phyloP scores from a whole-genome alignment of 30 jellyfish, hydroid and myxozoan genomes.

The Aurelia aurita complex sp. Pacific region DNA sequence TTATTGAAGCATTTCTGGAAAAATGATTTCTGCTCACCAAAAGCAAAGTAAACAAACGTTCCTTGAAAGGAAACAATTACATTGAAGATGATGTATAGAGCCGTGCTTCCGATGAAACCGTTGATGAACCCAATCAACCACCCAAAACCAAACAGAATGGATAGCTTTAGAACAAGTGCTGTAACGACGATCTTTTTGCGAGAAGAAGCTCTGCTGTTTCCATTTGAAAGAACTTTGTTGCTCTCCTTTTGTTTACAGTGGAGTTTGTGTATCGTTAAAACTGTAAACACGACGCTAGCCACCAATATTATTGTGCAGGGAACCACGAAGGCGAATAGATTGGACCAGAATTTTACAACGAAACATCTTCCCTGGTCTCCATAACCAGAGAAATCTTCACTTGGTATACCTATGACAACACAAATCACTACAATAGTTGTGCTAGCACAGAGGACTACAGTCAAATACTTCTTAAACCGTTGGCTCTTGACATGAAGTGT shows the following conservation, averaged over 20 bases:
- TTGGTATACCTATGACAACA: not conserved
- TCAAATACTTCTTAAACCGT: not conserved
- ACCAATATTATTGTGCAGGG: not conserved
- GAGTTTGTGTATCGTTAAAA: constrained; percentile 2
- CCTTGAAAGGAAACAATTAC: constrained; percentile 23
- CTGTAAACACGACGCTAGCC: not conserved
- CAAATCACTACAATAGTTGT: not conserved
- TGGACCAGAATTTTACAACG: constrained; percentile 18
- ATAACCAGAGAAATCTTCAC: not conserved
- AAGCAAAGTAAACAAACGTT: constrained; percentile 15
- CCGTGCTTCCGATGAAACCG: constrained; percentile 9
- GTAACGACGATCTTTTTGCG: constrained; percentile 6
- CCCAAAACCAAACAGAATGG: constrained; percentile 23
- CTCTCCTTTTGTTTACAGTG: not conserved
- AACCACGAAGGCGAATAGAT: constrained; percentile 15
- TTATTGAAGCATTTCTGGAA: not conserved
- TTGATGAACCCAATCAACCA: constrained; percentile 22
- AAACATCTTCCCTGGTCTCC: constrained; percentile 1
- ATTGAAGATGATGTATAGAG: constrained; percentile 1
- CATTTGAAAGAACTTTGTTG: not conserved
- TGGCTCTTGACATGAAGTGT: not conserved
- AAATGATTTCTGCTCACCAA: constrained; percentile 7
- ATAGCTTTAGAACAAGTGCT: constrained; percentile 4
- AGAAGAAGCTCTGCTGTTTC: not conserved
- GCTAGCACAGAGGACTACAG: not conserved